Conservation (phyloP, 1,140 invertebrate species). For the Drosophila obscura region DNA sequence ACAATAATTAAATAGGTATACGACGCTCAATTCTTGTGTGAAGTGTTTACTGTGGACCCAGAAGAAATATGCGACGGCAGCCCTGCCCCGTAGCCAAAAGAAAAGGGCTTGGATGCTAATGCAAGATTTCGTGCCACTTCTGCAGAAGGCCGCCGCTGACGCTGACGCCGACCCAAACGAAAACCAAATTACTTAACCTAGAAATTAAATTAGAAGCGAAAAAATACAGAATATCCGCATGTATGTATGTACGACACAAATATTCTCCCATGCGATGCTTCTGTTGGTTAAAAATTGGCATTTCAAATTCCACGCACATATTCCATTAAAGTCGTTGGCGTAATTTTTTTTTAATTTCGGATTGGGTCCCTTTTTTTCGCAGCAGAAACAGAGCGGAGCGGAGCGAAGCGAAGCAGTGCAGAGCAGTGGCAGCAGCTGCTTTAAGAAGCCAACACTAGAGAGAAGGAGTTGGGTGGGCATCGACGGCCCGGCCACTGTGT, state of each 20-base stretch:
- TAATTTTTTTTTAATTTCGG: constrained; percentile 75
- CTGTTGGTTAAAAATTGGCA: constrained; percentile 21
- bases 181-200: constrained; percentile 6
- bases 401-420: not conserved
- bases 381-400: constrained; percentile 5
- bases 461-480: constrained; percentile 29
- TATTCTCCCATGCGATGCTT: constrained; percentile 8
- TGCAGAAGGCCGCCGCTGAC: constrained; percentile 2
- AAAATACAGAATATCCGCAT: constrained; percentile 36
- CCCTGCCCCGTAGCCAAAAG: not conserved
- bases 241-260: constrained; percentile 13
- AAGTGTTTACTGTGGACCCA: too few relatives aligned
- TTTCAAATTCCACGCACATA: constrained; percentile 67
- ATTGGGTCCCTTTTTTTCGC: constrained; percentile 54
- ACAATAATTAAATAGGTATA: too few relatives aligned
- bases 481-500: not conserved
- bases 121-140: constrained; percentile 18
- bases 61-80: not conserved
- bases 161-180: constrained; percentile 12
- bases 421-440: constrained; percentile 32
- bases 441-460: constrained; percentile 13
- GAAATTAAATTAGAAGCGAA: constrained; percentile 55
- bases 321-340: constrained; percentile 74
- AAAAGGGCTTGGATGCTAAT: constrained; percentile 40
- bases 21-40: too few relatives aligned